Conservation (phyloP, 1,140 invertebrate genomes). For the Daktulosphaira vitifoliae region DNA sequence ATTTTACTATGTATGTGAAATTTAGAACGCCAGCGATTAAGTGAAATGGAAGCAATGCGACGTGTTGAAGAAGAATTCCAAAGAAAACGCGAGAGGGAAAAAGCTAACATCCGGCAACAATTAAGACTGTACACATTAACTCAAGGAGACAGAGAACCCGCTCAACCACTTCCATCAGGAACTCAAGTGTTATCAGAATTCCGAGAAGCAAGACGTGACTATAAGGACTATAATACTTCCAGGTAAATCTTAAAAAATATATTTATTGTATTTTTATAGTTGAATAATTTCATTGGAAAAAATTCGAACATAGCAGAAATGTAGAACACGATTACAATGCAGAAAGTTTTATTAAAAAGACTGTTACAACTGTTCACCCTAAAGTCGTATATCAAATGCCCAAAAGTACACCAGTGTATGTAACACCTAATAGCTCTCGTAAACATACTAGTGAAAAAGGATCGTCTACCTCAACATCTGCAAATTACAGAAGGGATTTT, state of each 20-base stretch:
- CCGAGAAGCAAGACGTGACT: conserved; percentile 46
- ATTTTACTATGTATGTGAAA: not conserved
- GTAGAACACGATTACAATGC: conserved; percentile 8
- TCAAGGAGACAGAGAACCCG: conserved; percentile 35
- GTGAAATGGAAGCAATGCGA: conserved; percentile 68
- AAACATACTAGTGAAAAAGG: conserved; percentile 36
- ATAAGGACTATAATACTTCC: conserved; percentile 46
- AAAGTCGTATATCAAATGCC: conserved; percentile 49
- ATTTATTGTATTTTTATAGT: not conserved
- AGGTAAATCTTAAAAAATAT: conserved; percentile 35
- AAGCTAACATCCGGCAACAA: conserved; percentile 63
- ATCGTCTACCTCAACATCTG: conserved; percentile 36
- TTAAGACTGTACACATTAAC: conserved; percentile 54
- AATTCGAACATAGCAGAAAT: not conserved
- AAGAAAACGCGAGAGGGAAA: conserved; percentile 61
- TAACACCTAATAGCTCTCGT: conserved; percentile 38
- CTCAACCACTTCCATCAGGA: conserved; percentile 37
- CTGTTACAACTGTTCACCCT: conserved; percentile 43
- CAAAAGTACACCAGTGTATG: conserved; percentile 45
- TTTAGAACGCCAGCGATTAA: conserved; percentile 56
- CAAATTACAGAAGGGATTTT: conserved; percentile 48
- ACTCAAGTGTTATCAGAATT: conserved; percentile 46
- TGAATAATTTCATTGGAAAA: not conserved
- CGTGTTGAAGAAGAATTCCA: conserved; percentile 66
- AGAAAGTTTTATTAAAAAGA: conserved; percentile 12